These are phyloP conservation scores for Spisula solida DNA, from an alignment of 2,888 invertebrate genomes.

Conservation along the genomic window DNA sequence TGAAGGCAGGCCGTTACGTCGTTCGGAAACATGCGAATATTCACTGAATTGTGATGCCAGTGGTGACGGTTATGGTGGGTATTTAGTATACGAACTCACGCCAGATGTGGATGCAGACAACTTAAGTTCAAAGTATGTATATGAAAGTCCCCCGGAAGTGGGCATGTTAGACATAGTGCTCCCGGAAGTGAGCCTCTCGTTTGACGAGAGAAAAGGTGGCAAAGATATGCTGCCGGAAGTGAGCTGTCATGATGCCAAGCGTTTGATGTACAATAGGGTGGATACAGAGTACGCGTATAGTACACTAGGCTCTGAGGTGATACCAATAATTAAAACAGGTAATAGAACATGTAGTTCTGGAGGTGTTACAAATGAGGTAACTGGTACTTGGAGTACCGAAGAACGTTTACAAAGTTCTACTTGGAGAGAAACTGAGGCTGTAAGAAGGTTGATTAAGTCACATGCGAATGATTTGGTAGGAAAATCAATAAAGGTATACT, in stretches of 20 bases:
- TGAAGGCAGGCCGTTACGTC: neutral
- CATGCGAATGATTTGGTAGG: neutral
- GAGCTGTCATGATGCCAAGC: neutral
- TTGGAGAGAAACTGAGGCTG: constrained; percentile 1
- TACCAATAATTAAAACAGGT: too few species aligned
- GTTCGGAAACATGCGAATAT: neutral
- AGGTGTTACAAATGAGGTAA: too few species aligned
- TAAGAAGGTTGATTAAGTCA: neutral
- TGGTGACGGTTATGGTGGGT: constrained; percentile 29
- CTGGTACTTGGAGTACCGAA: too few species aligned
- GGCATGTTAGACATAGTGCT: too few species aligned
- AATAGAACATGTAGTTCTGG: too few species aligned
- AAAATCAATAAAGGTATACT: neutral
- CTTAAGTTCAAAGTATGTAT: too few species aligned
- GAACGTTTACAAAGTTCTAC: constrained; percentile 19
- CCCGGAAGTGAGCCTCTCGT: too few species aligned
- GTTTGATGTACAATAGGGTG: neutral
- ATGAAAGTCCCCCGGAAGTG: constrained; percentile 30
- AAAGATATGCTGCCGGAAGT: neutral
- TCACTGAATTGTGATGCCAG: constrained; percentile 12
- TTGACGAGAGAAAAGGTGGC: neutral
- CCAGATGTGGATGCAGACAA: too few species aligned
- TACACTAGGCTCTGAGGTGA: too few species aligned
- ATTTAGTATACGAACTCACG: neutral
- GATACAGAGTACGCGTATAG: too few species aligned